Percentiles rank a stretch among this genome's conserved stretches.
phyloP scores from a whole-genome alignment of 2,797 vertebrate species.

The Lepilemur septentrionalis region DNA sequence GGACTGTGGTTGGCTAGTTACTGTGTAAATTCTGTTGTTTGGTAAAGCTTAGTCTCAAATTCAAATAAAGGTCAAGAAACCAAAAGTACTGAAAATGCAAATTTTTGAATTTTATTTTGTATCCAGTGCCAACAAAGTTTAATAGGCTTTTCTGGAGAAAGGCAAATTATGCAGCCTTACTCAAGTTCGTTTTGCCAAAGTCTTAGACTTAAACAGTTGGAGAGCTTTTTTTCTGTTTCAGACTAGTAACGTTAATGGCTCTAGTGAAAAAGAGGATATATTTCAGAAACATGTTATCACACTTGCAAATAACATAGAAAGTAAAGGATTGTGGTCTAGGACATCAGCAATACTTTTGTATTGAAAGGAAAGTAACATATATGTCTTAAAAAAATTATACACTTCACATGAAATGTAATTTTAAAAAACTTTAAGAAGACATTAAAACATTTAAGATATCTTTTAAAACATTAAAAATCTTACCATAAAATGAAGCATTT shows the following conservation, averaged over 20 bases:
- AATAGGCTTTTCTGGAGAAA: conserved; percentile 60
- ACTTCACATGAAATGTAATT: conserved; percentile 32
- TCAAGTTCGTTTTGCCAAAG: conserved; percentile 58
- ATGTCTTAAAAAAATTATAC: background rate
- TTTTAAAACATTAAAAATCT: conserved; percentile 1
- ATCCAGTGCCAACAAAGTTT: conserved; percentile 47
- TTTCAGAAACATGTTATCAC: conserved; percentile 40
- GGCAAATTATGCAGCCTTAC: conserved; percentile 29
- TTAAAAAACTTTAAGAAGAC: background rate
- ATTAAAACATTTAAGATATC: conserved; percentile 29
- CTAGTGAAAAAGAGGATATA: conserved; percentile 18
- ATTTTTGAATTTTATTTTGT: conserved; percentile 62
- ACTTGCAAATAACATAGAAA: conserved; percentile 9
- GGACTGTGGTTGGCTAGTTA: conserved; percentile 79
- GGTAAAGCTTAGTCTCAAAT: conserved; percentile 77
- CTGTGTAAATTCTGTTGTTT: conserved; percentile 78
- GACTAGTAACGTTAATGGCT: background rate
- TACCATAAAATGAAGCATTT: background rate
- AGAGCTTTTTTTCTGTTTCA: conserved; percentile 29
- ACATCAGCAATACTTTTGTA: conserved; percentile 12
- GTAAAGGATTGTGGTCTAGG: background rate
- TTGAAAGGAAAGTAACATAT: background rate
- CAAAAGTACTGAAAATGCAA: conserved; percentile 69
- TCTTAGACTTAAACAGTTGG: background rate
- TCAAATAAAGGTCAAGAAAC: conserved; percentile 76